Evolutionary conservation across 2,797 vertebrate genomes (phyloP), one percentile per base, ranked within the genome.

Genomic region (Limnodromus scolopaceus): DNA sequence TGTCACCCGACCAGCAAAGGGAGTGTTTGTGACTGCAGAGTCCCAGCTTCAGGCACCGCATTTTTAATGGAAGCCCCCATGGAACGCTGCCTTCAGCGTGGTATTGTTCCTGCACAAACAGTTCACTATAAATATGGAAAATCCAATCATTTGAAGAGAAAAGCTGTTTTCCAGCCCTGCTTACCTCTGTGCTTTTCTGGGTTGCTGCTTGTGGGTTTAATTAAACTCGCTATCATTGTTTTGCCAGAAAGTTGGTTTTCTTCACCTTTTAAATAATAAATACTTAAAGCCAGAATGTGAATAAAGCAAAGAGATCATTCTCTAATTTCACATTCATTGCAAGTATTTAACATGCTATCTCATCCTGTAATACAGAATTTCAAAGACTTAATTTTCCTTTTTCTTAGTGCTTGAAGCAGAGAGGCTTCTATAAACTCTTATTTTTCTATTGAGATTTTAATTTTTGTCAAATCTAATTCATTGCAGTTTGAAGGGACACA

Each of bases 271-370:
- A 89, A 87, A 92, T 94, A 90, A 92, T 58, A 93, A 95, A 86
- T 83, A 92, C 53, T 43, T 86, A 82, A 92, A 95, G 64, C 39
- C 83, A 85, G 36, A n/a, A n/a, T 45, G 51, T 80, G 72, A 86
- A 5, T 79, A 76, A 95, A 92, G 32, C 68, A 69, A 91, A 54
- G 16, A 87, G 43, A 94, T 89, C 38, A 77, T 66, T 86, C 90
- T 88, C 75, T 84, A 43, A 68, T 66, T 78, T 83, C 57, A 51
- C 8, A 15, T 77, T 82, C 61, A 43, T 49, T 77, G 74, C 94
- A 96, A 83, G 94, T 96, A 96, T 88, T 94, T 95, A 86, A 72
- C 61, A 5, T 79, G 55, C 79, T 78, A 32, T 92, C 91, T 93
- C 88, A 45, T 39, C 84, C 61, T 84, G 25, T 81, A 58, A 89